phyloP scores from a whole-genome alignment of 2,113 vertebrate genomes.

The Dryoscopus gambensis region DNA sequence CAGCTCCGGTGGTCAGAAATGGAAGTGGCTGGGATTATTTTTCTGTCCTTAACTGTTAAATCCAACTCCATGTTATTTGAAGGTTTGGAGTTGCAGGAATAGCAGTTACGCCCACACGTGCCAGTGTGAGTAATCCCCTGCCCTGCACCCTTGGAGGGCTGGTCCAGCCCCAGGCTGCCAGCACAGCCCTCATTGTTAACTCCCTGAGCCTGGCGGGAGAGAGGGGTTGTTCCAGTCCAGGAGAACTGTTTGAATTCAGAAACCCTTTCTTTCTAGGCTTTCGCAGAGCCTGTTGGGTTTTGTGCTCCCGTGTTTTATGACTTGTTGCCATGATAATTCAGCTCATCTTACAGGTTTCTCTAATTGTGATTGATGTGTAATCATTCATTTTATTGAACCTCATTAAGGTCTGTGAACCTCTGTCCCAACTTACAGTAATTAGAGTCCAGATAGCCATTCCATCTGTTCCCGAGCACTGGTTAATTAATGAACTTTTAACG shows the following conservation, averaged over 20 bases:
- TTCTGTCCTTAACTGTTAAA: not conserved
- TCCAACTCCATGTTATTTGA: fast-evolving
- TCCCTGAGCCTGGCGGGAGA: not conserved
- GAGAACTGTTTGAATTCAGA: not conserved
- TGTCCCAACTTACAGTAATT: slow-evolving; percentile 87
- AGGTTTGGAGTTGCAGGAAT: not conserved
- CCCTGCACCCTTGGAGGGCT: not conserved
- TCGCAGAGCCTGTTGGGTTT: slow-evolving; percentile 12
- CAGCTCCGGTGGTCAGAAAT: not conserved
- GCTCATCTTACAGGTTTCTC: slow-evolving; percentile 71
- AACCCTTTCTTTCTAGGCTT: not conserved
- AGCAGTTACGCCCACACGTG: not conserved
- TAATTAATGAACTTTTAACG: slow-evolving; percentile 97
- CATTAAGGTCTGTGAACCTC: slow-evolving; percentile 80
- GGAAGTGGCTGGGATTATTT: not conserved
- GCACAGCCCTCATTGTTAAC: not conserved
- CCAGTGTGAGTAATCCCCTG: not conserved
- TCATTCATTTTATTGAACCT: slow-evolving; percentile 82
- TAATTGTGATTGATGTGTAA: slow-evolving; percentile 80
- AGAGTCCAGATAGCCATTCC: slow-evolving; percentile 90
- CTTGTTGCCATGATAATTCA: slow-evolving; percentile 73
- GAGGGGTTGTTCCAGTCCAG: not conserved
- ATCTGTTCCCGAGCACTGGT: slow-evolving; percentile 92
- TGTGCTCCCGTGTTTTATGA: slow-evolving; percentile 70
- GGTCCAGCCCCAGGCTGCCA: not conserved